Evolutionary conservation across 1,140 invertebrate genomes (phyloP).

Genomic region (Sycophaga agraensis): DNA sequence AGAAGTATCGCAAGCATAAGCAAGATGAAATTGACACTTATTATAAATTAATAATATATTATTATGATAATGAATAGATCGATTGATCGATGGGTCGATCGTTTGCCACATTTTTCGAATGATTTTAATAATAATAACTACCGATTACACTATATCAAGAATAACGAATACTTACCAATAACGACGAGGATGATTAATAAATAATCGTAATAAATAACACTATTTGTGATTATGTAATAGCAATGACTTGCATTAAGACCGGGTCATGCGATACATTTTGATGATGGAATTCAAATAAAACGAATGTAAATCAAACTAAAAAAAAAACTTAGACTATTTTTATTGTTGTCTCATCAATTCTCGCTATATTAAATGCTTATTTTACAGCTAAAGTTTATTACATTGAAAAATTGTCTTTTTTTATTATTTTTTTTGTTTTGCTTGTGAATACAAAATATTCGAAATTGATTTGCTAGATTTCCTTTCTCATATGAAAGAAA

Average conservation of each 20-base stretch:
- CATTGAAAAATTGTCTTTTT: constrained; percentile 31
- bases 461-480: constrained; percentile 23
- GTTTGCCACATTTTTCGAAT: constrained; percentile 42
- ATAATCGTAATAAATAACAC: constrained; percentile 49
- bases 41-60: constrained; percentile 26
- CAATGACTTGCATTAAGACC: constrained; percentile 56
- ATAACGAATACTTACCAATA: constrained; percentile 35
- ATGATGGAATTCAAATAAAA: constrained; percentile 60
- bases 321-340: constrained; percentile 53
- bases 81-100: constrained; percentile 35
- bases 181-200: constrained; percentile 50
- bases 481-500: constrained; percentile 19
- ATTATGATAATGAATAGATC: constrained; percentile 29
- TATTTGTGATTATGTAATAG: constrained; percentile 57
- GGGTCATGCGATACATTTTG: constrained; percentile 57
- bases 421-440: constrained; percentile 28
- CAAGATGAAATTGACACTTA: constrained; percentile 22
- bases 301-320: constrained; percentile 58
- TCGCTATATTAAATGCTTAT: constrained; percentile 29
- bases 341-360: constrained; percentile 47
- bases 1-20: constrained; percentile 25
- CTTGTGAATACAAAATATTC: constrained; percentile 18
- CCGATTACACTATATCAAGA: constrained; percentile 32
- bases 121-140: constrained; percentile 47
- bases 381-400: constrained; percentile 30